These are phyloP conservation scores for Strigops habroptila DNA, from an alignment of 2,113 vertebrate species.

Conservation along the genomic window DNA sequence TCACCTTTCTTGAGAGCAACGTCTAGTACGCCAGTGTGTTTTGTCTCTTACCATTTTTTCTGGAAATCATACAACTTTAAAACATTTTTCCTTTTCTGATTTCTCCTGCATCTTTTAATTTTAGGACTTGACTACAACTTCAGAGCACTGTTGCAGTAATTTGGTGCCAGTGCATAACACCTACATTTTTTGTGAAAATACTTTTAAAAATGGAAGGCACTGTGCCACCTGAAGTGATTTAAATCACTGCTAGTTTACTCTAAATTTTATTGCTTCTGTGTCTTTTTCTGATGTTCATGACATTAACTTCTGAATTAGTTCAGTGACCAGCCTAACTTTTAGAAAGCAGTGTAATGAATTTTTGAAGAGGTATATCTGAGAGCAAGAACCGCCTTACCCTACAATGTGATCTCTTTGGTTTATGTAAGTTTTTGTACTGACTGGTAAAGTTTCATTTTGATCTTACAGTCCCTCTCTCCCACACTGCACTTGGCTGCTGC, in stretches of 20 bases:
- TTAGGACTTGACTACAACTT: not conserved
- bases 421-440: not conserved
- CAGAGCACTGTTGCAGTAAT: not conserved
- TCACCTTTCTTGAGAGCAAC: not conserved
- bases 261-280: not conserved
- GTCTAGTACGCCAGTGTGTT: accelerated
- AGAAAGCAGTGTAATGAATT: not conserved
- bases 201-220: not conserved
- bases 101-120: not conserved
- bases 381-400: not conserved
- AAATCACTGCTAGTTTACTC: not conserved
- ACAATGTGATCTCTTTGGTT: not conserved
- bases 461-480: not conserved
- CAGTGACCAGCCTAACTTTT: not conserved
- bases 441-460: not conserved
- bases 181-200: not conserved
- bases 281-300: not conserved
- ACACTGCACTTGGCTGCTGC: conserved; percentile 52
- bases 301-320: not conserved
- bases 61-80: not conserved
- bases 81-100: not conserved
- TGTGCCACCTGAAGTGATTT: not conserved
- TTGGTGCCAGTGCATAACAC: not conserved
- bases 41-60: not conserved
- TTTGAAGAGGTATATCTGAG: not conserved